A percentile compares a stretch with the other conserved stretches of the same genome.
These are phyloP conservation scores for Drosophila nigromelanica DNA, from an alignment of 1,140 invertebrate species.

Conservation along the genomic window DNA sequence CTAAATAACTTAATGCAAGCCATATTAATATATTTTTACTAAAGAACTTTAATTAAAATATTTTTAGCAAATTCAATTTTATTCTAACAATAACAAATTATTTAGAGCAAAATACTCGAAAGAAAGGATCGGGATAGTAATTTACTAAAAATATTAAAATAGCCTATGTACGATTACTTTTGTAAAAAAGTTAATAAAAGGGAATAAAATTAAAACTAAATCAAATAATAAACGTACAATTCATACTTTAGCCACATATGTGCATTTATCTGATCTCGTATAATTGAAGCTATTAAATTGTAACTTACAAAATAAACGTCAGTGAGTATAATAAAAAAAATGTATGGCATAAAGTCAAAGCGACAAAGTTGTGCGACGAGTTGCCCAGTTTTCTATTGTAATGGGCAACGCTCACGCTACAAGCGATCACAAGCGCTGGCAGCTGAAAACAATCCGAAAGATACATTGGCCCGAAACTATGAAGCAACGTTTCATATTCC, in stretches of 20 bases:
- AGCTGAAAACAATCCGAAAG: slow-evolving; percentile 10
- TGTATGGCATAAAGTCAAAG: slow-evolving; percentile 17
- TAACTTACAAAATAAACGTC: slow-evolving; percentile 57
- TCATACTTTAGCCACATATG: neutral
- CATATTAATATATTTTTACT: no score
- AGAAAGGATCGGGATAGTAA: no score
- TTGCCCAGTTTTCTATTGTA: slow-evolving; percentile 6
- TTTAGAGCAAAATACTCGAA: no score
- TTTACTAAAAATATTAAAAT: no score
- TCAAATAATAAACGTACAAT: neutral
- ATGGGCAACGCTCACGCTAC: slow-evolving; percentile 14
- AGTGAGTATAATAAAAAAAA: slow-evolving; percentile 30
- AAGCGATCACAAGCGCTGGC: slow-evolving; percentile 8
- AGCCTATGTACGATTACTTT: no score
- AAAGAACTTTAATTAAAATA: no score
- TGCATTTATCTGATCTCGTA: slow-evolving; percentile 4
- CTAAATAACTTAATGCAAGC: no score
- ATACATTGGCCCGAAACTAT: slow-evolving; percentile 3
- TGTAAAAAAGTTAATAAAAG: no score
- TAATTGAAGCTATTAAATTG: slow-evolving; percentile 48
- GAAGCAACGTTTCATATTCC: slow-evolving; percentile 33
- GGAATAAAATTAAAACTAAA: no score
- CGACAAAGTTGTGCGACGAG: slow-evolving; percentile 32
- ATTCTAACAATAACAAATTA: no score
- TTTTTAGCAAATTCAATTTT: no score